Evolutionary conservation across 2,113 vertebrate genomes (phyloP), one percentile per base, ranked within the genome.

Genomic region (Progne subis): DNA sequence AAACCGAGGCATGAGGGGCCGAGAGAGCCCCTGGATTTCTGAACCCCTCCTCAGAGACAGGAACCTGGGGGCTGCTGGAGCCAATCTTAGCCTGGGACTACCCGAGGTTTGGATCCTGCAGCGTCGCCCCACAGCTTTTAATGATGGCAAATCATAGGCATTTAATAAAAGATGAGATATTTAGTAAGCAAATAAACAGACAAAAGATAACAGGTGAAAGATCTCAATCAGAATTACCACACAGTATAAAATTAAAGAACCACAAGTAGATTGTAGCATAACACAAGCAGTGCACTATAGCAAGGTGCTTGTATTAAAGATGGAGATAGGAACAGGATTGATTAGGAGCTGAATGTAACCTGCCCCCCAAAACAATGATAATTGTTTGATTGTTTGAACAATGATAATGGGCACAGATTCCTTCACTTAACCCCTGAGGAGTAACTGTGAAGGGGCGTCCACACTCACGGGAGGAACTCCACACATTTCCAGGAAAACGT

Each of bases 1-100:
- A 37, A 52, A 6, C 1, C 0, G 2, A 44, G 56, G 5, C 11
- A 31, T 1, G 9, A 23, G n/a, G 49, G 17, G 41, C 68, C 0
- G 3, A 55, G 81, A 32, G 47, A 55, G 5, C 1, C 21, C 41
- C 18, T 2, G 49, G 57, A 1, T 20, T 26, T 18, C 26, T 32
- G 57, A 64, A 6, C 14, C 49, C 21, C n/a, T n/a, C 49, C 69
- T 47, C 49, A n/a, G 59, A 39, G 20, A 34, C 21, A 47, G 68
- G 16, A 52, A 25, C 4, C 80, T 82, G 63, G 41, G 24, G 49
- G 32, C 23, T 28, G 37, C 61, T 55, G 81, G 28, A 24, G 13
- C 41, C 59, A 47, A 1, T 3, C 41, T 47, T 0, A 47, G 11
- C 21, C 49, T 72, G 41, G 55, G n/a, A 18, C 12, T 21, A 1